Base-by-base conservation (phyloP, 2,888 invertebrate genomes). In the Incurvaria masculella region DNA sequence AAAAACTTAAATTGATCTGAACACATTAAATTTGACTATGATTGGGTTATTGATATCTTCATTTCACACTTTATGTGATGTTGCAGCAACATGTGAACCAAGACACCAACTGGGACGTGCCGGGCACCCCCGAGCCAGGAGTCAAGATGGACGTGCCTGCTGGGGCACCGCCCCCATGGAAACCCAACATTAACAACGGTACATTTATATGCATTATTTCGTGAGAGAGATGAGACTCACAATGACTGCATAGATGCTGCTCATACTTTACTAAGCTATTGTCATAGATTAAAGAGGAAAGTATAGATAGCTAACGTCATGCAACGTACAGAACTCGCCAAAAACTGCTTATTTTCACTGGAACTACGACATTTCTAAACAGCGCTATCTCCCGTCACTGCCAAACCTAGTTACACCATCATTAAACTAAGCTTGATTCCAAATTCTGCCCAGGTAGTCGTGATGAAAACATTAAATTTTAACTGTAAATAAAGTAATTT, bases 91-190 rank as follows among this genome's bases (percentile, higher is more conserved):
- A 94, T 63, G 94, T 95, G 21, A 95, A 95, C 68, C 95, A 95
- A 81, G 95, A 95, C 61, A 91, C 92, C 38, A 88, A 89, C 61
- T 95, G 95, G 95, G 94, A 95, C 65, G 89, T 94, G 44, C 94
- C 94, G 46, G 86, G 89, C 51, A 90, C 93, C 46, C 94, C 94
- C 2, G 94, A 94, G 66, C 93, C 93, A 33, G 81, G 83, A n/a
- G 72, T 80, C 52, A 84, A 81, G 63, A 78, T 79, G 63, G 87
- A 81, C 62, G 82, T 73, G 46, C 73, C 72, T 48, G 70, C 72
- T 14, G 70, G 66, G 23, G 80, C 75, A 51, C 84, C 76, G 42
- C 86, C 81, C 51, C 85, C 87, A 19, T 94, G 94, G 94, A 94
- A 94, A 63, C 91, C 91, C 41, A 88, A 87, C 55, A 84, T 91